Evolutionary conservation across 2,797 vertebrate genomes (phyloP).

Genomic region (Enteromius unitaeniatus): DNA sequence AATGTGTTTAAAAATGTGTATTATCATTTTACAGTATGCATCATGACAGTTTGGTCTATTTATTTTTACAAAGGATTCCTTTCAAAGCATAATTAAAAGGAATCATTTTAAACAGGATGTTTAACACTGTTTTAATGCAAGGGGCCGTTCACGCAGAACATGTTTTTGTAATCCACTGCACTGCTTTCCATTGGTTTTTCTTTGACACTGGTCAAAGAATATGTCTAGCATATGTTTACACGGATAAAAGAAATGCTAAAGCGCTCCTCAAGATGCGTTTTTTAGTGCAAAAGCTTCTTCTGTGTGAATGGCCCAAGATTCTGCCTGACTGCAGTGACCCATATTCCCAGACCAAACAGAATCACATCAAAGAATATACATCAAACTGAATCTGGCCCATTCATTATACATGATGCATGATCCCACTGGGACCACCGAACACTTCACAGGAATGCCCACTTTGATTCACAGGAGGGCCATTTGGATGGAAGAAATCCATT

Average conservation of each 20-base stretch:
- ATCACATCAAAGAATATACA: conserved; percentile 32
- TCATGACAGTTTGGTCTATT: neutral
- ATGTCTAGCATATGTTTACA: conserved; percentile 1
- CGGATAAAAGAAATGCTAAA: neutral
- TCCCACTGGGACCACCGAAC: conserved; percentile 16
- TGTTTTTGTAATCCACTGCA: neutral
- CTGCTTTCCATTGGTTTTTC: neutral
- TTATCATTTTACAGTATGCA: neutral
- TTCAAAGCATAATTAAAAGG: neutral
- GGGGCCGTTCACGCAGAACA: neutral
- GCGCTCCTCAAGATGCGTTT: neutral
- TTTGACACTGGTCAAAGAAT: too few species aligned
- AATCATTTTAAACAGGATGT: neutral
- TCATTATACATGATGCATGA: conserved; percentile 39
- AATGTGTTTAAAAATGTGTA: neutral
- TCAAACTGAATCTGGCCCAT: conserved; percentile 44
- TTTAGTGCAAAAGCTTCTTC: neutral
- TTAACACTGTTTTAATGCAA: conserved; percentile 15
- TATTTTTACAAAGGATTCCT: neutral
- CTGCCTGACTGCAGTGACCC: conserved; percentile 26
- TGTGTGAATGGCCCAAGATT: conserved; percentile 7
- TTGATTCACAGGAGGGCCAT: conserved; percentile 30
- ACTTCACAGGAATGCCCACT: conserved; percentile 16
- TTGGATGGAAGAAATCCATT: conserved; percentile 27
- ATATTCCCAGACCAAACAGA: conserved; percentile 31